A percentile compares a stretch with the other conserved stretches of the same genome.
Evolutionary conservation across 2,888 invertebrate genomes (phyloP).

Genomic region (Polyploca ridens): DNA sequence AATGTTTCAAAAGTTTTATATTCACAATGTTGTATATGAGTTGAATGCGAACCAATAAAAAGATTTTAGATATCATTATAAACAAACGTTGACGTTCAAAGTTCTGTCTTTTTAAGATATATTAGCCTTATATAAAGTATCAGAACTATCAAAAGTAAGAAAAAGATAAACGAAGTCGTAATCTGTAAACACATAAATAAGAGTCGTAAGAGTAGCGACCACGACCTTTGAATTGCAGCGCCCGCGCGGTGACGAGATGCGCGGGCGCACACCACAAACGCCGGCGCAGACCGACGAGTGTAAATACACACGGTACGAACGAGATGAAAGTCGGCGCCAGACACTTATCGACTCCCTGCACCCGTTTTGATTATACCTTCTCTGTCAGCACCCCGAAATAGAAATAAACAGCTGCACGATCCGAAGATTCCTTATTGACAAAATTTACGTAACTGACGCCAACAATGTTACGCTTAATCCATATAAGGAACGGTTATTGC

Average conservation of each 20-base stretch:
- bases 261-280: conserved; percentile 50
- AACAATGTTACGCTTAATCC: not conserved
- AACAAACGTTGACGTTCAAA: not conserved
- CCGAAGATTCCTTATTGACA: conserved; percentile 18
- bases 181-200: conserved; percentile 54
- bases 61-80: not conserved
- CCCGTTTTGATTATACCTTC: conserved; percentile 71
- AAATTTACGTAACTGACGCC: conserved; percentile 24
- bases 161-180: conserved; percentile 43
- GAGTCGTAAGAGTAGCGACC: conserved; percentile 44
- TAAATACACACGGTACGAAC: conserved; percentile 65
- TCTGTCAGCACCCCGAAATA: conserved; percentile 80
- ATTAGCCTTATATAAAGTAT: conserved; percentile 14
- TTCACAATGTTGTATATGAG: not conserved
- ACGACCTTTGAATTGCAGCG: conserved; percentile 50
- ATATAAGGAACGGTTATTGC: too few relatives aligned
- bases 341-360: conserved; percentile 78
- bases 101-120: not conserved
- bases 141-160: conserved; percentile 42
- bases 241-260: conserved; percentile 28
- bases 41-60: not conserved
- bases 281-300: conserved; percentile 52
- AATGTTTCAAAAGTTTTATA: conserved; percentile 10
- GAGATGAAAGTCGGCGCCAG: conserved; percentile 78
- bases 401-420: conserved; percentile 53